Evolutionary conservation across 2,888 invertebrate genomes (phyloP), one percentile per base, ranked within the genome.

Genomic region (Bibio marci): DNA sequence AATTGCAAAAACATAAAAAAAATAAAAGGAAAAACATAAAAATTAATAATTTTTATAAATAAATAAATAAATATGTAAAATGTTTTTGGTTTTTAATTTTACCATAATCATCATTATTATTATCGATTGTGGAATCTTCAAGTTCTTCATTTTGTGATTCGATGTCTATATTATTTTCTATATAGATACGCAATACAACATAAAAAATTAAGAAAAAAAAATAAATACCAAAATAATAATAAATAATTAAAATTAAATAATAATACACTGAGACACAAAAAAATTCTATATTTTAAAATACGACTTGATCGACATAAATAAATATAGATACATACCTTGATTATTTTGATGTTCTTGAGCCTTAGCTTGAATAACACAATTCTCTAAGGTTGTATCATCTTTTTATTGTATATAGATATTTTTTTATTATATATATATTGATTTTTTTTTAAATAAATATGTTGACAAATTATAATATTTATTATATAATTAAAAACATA

Each of bases 301-400:
- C n/a, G 14, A 27, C 15, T 35, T 32, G n/a, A n/a, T n/a, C n/a
- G n/a, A n/a, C n/a, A n/a, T n/a, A n/a, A n/a, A n/a, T n/a, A n/a
- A n/a, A n/a, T 22, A 22, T 22, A 22, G 22, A 7, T n/a, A 30
- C 31, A 37, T 44, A 46, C 43, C 44, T 45, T 44, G 43, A 39
- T 44, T 40, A 30, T 42, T 39, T 35, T 44, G 40, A 50, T 69
- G 52, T 31, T 52, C 51, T 43, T 54, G 53, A 27, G 56, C 57
- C 43, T 58, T 55, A 43, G 62, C 70, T 66, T 72, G 71, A 59
- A 68, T 65, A 52, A 69, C 70, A 58, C 72, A 70, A 48, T 70
- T 67, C 57, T 76, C 76, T 64, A 71, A 67, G 57, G 67, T 70
- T 58, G 72, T 68, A 65, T 76, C 76, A 73, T 63, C 41, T 47